Evolutionary conservation across 2,797 vertebrate species (phyloP).

Genomic region (Hafferia zeledoni): DNA sequence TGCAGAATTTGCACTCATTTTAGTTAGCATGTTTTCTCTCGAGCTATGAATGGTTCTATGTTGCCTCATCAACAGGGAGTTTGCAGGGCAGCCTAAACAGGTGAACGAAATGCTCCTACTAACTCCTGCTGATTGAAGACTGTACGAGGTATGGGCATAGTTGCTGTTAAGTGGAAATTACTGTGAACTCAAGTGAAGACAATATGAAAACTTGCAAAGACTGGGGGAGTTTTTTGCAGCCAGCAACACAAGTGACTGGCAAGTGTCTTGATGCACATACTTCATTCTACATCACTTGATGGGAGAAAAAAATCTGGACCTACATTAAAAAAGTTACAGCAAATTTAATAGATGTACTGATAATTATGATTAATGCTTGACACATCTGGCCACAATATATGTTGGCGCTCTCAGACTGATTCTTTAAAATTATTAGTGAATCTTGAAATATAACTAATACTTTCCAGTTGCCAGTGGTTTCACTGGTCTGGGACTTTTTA

Average conservation of each 20-base stretch:
- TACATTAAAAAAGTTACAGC: not conserved
- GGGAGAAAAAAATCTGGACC: not conserved
- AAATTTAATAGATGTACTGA: not conserved
- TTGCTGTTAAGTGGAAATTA: not conserved
- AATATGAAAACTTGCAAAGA: not conserved
- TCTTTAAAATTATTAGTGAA: not conserved
- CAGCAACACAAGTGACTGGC: not conserved
- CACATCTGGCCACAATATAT: not conserved
- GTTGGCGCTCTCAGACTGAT: not conserved
- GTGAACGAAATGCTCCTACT: not conserved
- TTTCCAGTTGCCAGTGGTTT: not conserved
- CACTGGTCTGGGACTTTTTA: not conserved
- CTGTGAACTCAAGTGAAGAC: not conserved
- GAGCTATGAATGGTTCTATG: not conserved
- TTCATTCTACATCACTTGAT: not conserved
- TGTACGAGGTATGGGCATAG: not conserved
- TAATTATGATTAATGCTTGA: not conserved
- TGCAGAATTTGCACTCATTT: not conserved
- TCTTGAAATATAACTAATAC: not conserved
- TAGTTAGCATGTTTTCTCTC: not conserved
- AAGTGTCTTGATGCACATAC: not conserved
- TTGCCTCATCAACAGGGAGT: not conserved
- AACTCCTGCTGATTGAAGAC: not conserved
- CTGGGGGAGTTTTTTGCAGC: not conserved
- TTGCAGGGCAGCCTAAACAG: not conserved